Evolutionary conservation across 1,140 invertebrate genomes (phyloP).

Genomic region (Drosophila mayri): DNA sequence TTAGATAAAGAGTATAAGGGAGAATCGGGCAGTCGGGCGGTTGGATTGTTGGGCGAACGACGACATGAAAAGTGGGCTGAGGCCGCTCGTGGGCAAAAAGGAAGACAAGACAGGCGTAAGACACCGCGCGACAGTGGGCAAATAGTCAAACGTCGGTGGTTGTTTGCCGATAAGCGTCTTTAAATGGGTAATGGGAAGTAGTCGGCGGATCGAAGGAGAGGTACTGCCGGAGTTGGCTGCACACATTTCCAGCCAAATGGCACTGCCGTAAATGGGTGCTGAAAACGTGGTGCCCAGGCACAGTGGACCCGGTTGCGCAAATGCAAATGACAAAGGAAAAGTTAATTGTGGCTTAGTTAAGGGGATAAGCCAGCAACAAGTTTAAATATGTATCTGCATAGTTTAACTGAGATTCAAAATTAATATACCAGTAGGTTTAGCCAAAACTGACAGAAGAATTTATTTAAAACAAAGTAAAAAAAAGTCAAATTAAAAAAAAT

Average conservation of each 20-base stretch:
- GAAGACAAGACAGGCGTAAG: conserved; percentile 24
- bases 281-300: conserved; percentile 13
- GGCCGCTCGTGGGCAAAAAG: conserved; percentile 65
- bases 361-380: neutral
- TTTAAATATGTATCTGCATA: too few species aligned
- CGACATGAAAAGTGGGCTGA: conserved; percentile 55
- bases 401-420: too few species aligned
- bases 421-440: too few species aligned
- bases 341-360: neutral
- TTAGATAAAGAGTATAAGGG: neutral
- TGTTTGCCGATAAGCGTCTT: conserved; percentile 48
- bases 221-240: conserved; percentile 1
- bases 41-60: neutral
- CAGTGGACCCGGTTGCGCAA: conserved; percentile 5
- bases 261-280: conserved; percentile 18
- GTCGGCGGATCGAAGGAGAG: conserved; percentile 18
- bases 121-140: conserved; percentile 38
- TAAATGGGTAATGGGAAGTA: conserved; percentile 51
- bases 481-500: too few species aligned
- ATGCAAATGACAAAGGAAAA: neutral
- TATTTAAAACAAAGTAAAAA: too few species aligned
- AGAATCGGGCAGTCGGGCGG: neutral
- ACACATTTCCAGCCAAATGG: conserved; percentile 9
- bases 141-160: conserved; percentile 51
- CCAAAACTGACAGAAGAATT: too few species aligned